Evolutionary conservation across 37 sponge, comb jelly and placozoan genomes (phyloP), one percentile per base, ranked within the genome.

Genomic region (Halichondria panicea): DNA sequence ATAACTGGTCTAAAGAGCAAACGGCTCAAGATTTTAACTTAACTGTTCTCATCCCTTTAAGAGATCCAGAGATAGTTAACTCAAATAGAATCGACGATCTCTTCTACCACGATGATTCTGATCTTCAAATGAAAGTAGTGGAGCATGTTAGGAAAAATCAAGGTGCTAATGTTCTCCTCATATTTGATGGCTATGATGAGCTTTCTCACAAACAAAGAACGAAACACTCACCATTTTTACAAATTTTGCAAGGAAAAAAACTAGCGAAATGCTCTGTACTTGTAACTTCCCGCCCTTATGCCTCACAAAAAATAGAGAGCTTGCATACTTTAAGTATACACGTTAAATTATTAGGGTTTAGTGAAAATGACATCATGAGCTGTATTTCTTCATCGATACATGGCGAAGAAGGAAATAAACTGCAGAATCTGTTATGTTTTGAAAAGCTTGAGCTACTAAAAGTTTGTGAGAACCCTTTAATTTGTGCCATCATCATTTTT

Each of bases 131-230:
- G 48, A 28, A 38, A 43, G 27, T 41, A n/a, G 68, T 27, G 21
- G 2, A 41, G 25, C 28, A 68, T 4, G 38, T 68, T 18, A 28
- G 43, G 18, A 27, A 68, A 42, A 28, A 40, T 43, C 28, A 40
- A 18, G 68, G 68, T 43, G 45, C 25, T 43, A 68, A 68, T 24
- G 40, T 68, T 30, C 30, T 68, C 28, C 46, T 68, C 27, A 68
- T 68, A 22, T 68, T 68, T n/a, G 68, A 68, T 68, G 68, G 68
- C 36, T 68, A 43, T 68, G 68, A 68, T 43, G 68, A 68, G 68
- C 27, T 68, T 4, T 28, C 39, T 22, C 41, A 28, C 4, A 41
- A 40, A 40, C 68, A 68, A 41, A 68, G 68, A 9, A 38, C 39
- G 40, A 28, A 43, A 24, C 24, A 43, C 1, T 68, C 68, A 38